Percentiles rank a stretch among this genome's conserved stretches.
phyloP scores from a whole-genome alignment of 2,797 vertebrate genomes.

The Iguana delicatissima region DNA sequence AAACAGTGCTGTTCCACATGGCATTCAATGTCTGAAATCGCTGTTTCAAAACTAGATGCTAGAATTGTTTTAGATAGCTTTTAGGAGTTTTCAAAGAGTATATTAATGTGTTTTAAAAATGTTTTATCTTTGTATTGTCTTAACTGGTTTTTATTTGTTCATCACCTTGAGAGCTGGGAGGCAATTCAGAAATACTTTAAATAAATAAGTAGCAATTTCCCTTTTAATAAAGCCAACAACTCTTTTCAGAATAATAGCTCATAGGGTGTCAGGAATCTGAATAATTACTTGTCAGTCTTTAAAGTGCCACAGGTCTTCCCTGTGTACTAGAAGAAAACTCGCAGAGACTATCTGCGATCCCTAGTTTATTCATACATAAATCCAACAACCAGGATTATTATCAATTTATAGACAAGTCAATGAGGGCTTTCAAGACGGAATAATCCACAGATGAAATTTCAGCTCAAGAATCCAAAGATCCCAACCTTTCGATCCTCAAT shows the following conservation, averaged over 20 bases:
- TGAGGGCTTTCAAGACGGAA: not conserved
- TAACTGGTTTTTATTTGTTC: no score
- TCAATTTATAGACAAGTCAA: not conserved
- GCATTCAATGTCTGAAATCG: no score
- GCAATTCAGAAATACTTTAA: no score
- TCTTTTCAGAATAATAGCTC: not conserved
- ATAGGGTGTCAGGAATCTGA: no score
- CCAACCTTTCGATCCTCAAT: not conserved
- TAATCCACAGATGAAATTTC: not conserved
- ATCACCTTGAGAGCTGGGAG: no score
- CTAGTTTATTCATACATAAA: not conserved
- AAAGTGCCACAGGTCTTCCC: not conserved
- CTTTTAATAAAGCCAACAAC: not conserved
- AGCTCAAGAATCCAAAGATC: not conserved
- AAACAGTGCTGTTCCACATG: no score
- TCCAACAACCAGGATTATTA: not conserved
- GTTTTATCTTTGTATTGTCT: no score
- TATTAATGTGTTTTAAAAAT: no score
- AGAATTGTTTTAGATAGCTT: no score
- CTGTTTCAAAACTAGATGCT: no score
- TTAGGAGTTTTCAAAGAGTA: no score
- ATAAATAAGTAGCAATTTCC: no score
- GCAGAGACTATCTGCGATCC: not conserved
- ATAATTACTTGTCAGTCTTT: not conserved
- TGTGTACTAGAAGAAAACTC: not conserved